A percentile compares a stretch with the other conserved stretches of the same genome.
phyloP scores from a whole-genome alignment of 2,888 invertebrate genomes.

The Zonitis immaculata region DNA sequence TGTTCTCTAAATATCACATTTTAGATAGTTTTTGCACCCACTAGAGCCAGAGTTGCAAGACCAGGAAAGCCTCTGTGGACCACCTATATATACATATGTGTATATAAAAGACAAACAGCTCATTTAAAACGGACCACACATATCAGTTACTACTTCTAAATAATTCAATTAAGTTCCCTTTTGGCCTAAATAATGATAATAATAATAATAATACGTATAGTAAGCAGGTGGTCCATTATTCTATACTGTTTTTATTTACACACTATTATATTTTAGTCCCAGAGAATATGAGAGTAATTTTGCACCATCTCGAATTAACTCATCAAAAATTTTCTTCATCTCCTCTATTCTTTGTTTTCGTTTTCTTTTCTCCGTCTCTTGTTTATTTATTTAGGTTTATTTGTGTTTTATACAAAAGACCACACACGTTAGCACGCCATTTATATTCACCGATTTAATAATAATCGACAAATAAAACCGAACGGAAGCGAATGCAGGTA shows the following conservation, averaged over 20 bases:
- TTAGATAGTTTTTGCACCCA: too few relatives aligned
- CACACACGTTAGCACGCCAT: constrained; percentile 16
- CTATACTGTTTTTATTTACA: constrained; percentile 26
- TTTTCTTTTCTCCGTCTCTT: too few relatives aligned
- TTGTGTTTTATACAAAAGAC: constrained; percentile 2
- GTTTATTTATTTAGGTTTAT: too few relatives aligned
- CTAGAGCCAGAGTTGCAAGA: too few relatives aligned
- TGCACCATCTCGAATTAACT: constrained; percentile 31
- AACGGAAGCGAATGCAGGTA: neutral
- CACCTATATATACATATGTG: too few relatives aligned
- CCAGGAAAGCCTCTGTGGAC: too few relatives aligned
- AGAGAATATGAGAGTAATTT: constrained; percentile 36
- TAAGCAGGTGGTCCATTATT: constrained; percentile 30
- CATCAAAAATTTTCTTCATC: too few relatives aligned
- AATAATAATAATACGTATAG: constrained; percentile 26
- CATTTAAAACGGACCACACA: constrained; percentile 4
- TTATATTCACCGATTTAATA: constrained; percentile 12
- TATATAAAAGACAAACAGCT: too few relatives aligned
- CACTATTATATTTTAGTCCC: too few relatives aligned
- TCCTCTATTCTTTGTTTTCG: too few relatives aligned
- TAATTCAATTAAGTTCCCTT: constrained; percentile 31
- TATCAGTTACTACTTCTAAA: constrained; percentile 23
- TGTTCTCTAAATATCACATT: too few relatives aligned
- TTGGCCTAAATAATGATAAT: constrained; percentile 3
- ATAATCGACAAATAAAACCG: neutral